Base-by-base conservation (phyloP, 2,888 invertebrate species). In the Drosophila koepferae region DNA sequence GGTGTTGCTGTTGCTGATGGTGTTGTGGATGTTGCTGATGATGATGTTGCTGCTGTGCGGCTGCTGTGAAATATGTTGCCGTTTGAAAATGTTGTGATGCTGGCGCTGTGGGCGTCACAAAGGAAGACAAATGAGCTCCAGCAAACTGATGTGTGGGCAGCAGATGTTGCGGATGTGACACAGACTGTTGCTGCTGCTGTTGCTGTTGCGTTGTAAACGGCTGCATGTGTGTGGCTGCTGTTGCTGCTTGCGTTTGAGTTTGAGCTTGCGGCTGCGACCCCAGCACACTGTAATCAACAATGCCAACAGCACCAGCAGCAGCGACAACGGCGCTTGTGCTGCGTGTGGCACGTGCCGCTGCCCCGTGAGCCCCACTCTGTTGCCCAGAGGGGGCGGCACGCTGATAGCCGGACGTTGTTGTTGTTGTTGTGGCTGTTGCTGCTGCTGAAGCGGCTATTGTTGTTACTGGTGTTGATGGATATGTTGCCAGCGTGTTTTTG, bases 401-500 rank as follows among this genome's bases (percentile, higher is more conserved):
- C 73, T 90, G 91, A 88, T 91, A 91, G 74, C 91, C 91, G 81
- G 91, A 91, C 91, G 92, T 90, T 86, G 91, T 89, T 88, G 86
- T 77, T 90, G 89, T 71, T 82, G 81, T 80, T 86, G 82, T 77
- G 23, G 20, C 84, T 44, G 58, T 63, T 74, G 64, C 49, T 48
- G 54, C 56, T 59, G 64, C 72, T 31, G 64, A 56, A 44, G 43
- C 46, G 28, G 55, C 64, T 28, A 56, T 44, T 48, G 54, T 53
- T 55, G 67, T 44, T 77, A 74, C 62, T 61, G 70, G 51, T 71
- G 67, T 44, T 80, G 70, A 66, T 65, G 79, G 58, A 64, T 77
- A 66, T 73, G 62, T 74, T 78, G 77, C 75, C 74, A 65, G 74
- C 77, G 77, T 78, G 77, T 80, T 80, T 80, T 80, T 78, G 75